Evolutionary conservation across 2,888 invertebrate genomes (phyloP), one percentile per base, ranked within the genome.

Genomic region (Trypoxylon attenuatum): DNA sequence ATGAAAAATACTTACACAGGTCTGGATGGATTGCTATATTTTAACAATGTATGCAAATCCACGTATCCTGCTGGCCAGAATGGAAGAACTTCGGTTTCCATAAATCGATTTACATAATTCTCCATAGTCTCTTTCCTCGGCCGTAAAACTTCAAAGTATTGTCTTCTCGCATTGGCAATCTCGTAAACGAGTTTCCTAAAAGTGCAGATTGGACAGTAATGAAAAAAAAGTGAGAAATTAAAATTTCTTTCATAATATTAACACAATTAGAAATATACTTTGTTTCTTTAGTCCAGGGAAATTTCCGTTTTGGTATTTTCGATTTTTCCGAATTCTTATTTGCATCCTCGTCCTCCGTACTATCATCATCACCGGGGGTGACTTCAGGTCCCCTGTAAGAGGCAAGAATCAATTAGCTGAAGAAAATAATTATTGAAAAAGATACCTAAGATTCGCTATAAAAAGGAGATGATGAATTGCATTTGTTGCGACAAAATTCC

Each of bases 21-120:
- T 45, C 71, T 77, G 19, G 29, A 23, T 10, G 60, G 51, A 51
- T 67, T 63, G 16, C 68, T 61, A 59, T 73, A 75, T 45, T 75
- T 71, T 23, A 74, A 43, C 49, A 91, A 83, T 2, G 89, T 89
- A 25, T 89, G 88, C 81, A 90, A 88, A 67, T 90, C 87, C 82
- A 93, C 92, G 88, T 92, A 93, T 15, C 92, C 93, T 45, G 87
- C 84, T 2, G 92, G 93, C 91, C 93, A 93, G 25, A 93, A 85
- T 8, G 90, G 89, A 83, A 91, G 87, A n/a, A 92, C 90, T 58
- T 91, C 89, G 33, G 84, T 81, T 50, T 91, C 90, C 41, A 94
- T 87, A 80, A 91, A 90, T 0, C 85, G 77, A 38, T 88, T 88
- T 1, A 91, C 89, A 53, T 88, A 89, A 27, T 88, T 88, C 58